These are phyloP conservation scores for Malurus leucopterus DNA, from an alignment of 2,797 vertebrate species.

Conservation along the genomic window DNA sequence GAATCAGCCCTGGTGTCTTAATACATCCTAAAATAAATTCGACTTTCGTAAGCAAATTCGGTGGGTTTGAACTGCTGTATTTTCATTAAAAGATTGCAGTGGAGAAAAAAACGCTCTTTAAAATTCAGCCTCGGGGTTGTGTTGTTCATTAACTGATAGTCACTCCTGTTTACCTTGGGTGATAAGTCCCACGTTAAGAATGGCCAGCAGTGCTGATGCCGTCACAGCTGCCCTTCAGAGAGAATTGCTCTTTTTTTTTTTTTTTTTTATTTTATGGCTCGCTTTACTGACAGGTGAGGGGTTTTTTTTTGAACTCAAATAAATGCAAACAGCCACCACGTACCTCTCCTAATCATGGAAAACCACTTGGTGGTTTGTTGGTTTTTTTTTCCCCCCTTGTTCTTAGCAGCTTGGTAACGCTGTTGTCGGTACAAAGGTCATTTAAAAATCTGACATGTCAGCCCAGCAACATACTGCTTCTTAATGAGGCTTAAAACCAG, in stretches of 20 bases:
- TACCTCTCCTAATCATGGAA: neutral
- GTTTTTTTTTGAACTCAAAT: neutral
- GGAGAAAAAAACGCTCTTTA: neutral
- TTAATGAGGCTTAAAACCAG: conserved; percentile 34
- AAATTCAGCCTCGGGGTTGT: conserved; percentile 13
- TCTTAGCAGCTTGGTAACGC: conserved; percentile 15
- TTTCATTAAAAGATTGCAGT: conserved; percentile 5
- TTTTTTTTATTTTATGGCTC: neutral
- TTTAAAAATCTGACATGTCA: conserved; percentile 16
- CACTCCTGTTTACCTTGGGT: conserved; percentile 34
- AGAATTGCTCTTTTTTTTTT: neutral
- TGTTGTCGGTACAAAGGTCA: conserved; percentile 22
- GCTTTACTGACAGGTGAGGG: conserved; percentile 2
- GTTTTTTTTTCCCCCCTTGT: fast-evolving
- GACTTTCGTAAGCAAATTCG: neutral
- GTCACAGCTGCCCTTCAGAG: conserved; percentile 48
- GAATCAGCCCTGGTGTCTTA: conserved; percentile 31
- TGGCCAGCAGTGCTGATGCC: conserved; percentile 1
- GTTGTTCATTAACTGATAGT: conserved; percentile 56
- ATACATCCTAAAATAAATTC: neutral
- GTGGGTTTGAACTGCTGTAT: neutral
- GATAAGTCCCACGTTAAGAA: neutral
- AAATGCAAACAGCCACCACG: neutral
- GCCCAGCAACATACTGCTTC: neutral
- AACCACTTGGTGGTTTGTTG: neutral